Percentiles rank a stretch among this genome's conserved stretches.
These are phyloP conservation scores for Lichenostomus cassidix DNA, from an alignment of 2,113 vertebrate species.

Conservation along the genomic window DNA sequence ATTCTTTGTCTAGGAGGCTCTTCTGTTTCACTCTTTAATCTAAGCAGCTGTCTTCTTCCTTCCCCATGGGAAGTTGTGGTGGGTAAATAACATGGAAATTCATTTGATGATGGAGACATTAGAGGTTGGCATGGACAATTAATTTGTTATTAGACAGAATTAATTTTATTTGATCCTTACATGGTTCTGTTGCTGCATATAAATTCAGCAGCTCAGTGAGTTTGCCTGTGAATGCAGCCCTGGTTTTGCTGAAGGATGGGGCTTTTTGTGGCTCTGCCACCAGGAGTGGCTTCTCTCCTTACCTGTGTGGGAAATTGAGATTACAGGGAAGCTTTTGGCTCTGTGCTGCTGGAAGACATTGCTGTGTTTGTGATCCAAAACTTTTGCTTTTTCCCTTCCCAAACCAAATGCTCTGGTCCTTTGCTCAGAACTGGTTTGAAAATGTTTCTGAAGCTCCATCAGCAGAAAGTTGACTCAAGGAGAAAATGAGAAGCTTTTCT, in stretches of 20 bases:
- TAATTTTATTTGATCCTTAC: slow-evolving; percentile 66
- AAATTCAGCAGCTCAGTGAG: slow-evolving; percentile 16
- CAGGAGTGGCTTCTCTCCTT: background rate
- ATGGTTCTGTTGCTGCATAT: slow-evolving; percentile 46
- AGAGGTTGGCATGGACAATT: slow-evolving; percentile 67
- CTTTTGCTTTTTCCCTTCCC: background rate
- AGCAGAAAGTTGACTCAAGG: background rate
- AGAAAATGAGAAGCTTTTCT: background rate
- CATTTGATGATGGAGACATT: slow-evolving; percentile 66
- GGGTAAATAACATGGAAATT: slow-evolving; percentile 65
- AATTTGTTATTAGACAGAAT: slow-evolving; percentile 69
- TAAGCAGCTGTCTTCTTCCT: slow-evolving; percentile 52
- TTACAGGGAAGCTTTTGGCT: background rate
- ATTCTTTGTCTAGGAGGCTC: slow-evolving; percentile 49
- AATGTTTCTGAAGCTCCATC: background rate
- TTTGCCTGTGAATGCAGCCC: background rate
- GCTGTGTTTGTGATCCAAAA: background rate
- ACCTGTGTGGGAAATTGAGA: background rate
- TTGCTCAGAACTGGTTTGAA: background rate
- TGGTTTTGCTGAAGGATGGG: background rate
- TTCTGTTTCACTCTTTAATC: slow-evolving; percentile 49
- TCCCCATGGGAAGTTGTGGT: slow-evolving; percentile 53
- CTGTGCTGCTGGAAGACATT: background rate
- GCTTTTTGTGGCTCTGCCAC: background rate
- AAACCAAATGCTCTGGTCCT: background rate